A percentile compares a stretch with the other conserved stretches of the same genome.
phyloP scores from a whole-genome alignment of 2,888 invertebrate species.

The Metopia argyrocephala region DNA sequence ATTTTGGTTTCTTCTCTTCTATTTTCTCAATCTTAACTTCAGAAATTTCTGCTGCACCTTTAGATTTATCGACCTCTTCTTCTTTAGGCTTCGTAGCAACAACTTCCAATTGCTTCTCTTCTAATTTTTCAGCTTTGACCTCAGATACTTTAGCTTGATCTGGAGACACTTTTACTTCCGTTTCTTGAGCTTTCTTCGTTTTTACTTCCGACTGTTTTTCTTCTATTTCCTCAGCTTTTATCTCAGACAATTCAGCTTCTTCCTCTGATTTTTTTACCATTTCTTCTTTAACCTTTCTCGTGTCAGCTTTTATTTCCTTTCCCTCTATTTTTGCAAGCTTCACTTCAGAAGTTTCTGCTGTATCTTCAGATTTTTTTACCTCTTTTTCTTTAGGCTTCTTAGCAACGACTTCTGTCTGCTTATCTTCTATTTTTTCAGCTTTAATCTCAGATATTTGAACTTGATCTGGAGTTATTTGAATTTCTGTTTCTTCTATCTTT shows the following conservation, averaged over 20 bases:
- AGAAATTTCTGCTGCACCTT: conserved; percentile 6
- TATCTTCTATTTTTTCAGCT: conserved; percentile 33
- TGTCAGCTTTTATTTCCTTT: conserved; percentile 24
- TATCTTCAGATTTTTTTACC: conserved; percentile 17
- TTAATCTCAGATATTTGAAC: conserved; percentile 23
- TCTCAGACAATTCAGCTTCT: conserved; percentile 29
- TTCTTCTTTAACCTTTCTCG: conserved; percentile 16
- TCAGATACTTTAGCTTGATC: conserved; percentile 45
- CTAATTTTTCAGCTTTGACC: conserved; percentile 45
- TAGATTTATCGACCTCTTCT: conserved; percentile 16
- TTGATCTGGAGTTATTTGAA: neutral
- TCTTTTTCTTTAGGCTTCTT: conserved; percentile 16
- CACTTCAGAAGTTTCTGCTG: conserved; percentile 32
- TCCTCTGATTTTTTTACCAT: neutral
- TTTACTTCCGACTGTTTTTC: conserved; percentile 6
- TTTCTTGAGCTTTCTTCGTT: neutral
- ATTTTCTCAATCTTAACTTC: conserved; percentile 24
- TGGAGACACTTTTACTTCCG: neutral
- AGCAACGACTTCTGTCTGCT: neutral
- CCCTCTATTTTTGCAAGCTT: conserved; percentile 8
- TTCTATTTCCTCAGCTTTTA: conserved; percentile 18
- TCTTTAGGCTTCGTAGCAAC: conserved; percentile 25
- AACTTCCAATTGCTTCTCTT: conserved; percentile 42
- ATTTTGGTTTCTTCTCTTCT: conserved; percentile 23
- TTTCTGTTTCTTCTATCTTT: conserved; percentile 11